Base-by-base conservation (phyloP, 2,888 invertebrate species). In the Nymphalis urticae region DNA sequence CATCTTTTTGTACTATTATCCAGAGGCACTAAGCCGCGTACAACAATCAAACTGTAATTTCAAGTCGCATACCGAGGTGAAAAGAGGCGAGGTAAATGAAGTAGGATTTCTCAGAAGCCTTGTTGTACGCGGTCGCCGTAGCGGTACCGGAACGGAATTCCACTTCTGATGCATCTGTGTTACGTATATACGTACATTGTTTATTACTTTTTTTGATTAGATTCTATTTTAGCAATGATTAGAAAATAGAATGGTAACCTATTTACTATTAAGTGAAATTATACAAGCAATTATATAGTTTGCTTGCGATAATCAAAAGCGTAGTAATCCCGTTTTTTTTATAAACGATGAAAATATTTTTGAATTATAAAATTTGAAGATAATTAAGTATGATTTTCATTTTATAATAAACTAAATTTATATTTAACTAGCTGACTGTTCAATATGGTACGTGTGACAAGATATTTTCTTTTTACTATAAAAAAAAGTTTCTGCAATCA, bases 21-120 rank as follows among this genome's bases (percentile, higher is more conserved):
- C 24, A 54, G 63, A 42, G 51, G n/a, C n/a, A 32, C 32, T 48
- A 62, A 27, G 48, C 64, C 32, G 54, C 32, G 54, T 62, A 62
- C 51, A 66, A 74, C 71, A 74, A 72, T 72, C 71, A 71, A 73
- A 74, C 74, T 67, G 74, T 74, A 74, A 73, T 74, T 71, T 70
- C 73, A 66, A 74, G 68, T 73, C 63, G 70, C 72, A 72, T 70
- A 67, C 71, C 74, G 65, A 64, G 68, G 69, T 67, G 69, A 73
- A 74, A 73, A 74, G 73, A 70, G 70, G 70, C 71, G 68, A 64
- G 63, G 72, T 71, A 74, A 74, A 72, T 72, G 74, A 74, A 70
- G 73, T 73, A 72, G 73, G 72, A 59, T 67, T 73, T 74, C 74
- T 72, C 32, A 62, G 74, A 74, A 74, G 67, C 71, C 70, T 70